phyloP scores from a whole-genome alignment of 2,888 invertebrate species.

The Agrochola litura region DNA sequence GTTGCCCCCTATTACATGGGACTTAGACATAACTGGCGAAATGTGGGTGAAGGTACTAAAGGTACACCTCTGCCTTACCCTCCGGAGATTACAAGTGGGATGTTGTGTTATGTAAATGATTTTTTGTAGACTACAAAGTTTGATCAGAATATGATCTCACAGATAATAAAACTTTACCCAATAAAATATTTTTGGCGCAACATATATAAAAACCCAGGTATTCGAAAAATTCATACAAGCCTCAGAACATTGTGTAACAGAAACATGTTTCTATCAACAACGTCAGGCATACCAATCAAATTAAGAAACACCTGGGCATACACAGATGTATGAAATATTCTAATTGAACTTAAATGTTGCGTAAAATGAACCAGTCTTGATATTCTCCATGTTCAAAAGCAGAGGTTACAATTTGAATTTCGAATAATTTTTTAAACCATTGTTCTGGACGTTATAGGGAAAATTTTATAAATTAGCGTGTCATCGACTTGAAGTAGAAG shows the following conservation, averaged over 20 bases:
- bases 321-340: slow-evolving; percentile 59
- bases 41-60: too few relatives aligned
- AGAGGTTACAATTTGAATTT: not conserved
- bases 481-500: not conserved
- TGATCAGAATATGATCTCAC: not conserved
- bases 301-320: slow-evolving; percentile 57
- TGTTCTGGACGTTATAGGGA: not conserved
- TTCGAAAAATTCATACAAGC: slow-evolving; percentile 21
- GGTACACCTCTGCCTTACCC: too few relatives aligned
- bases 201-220: not conserved
- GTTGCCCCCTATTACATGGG: too few relatives aligned
- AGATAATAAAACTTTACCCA: not conserved
- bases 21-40: too few relatives aligned
- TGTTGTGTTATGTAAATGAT: not conserved
- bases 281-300: slow-evolving; percentile 49
- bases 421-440: not conserved
- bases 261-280: slow-evolving; percentile 51
- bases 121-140: not conserved
- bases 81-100: too few relatives aligned
- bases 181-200: not conserved
- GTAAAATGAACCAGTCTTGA: slow-evolving; percentile 33
- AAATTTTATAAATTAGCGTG: not conserved
- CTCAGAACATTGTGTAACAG: slow-evolving; percentile 43
- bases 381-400: not conserved
- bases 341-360: slow-evolving; percentile 52